Percentiles rank a stretch among this genome's conserved stretches.
Evolutionary conservation across 2,113 vertebrate species (phyloP).

Genomic region (Quiscalus mexicanus): DNA sequence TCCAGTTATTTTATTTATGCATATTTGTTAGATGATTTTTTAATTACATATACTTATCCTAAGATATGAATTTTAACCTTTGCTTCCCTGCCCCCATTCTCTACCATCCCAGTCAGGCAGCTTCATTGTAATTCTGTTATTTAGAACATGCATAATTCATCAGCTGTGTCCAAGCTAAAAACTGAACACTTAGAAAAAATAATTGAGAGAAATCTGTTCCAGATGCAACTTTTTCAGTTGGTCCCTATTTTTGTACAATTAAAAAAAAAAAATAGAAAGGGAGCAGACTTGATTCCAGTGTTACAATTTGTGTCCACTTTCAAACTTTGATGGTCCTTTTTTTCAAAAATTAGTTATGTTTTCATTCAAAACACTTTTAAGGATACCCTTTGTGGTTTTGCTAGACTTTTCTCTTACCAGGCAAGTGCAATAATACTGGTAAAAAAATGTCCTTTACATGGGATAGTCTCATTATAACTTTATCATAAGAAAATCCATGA

Average conservation of each 20-base stretch:
- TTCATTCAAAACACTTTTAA: background rate
- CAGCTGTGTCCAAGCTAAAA: background rate
- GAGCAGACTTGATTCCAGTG: background rate
- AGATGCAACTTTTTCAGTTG: background rate
- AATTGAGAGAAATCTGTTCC: background rate
- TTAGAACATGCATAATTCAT: background rate
- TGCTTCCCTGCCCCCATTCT: background rate
- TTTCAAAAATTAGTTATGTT: background rate
- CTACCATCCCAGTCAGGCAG: background rate
- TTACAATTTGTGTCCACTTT: background rate
- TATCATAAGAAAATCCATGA: background rate
- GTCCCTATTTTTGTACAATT: background rate
- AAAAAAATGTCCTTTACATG: background rate
- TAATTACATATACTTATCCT: background rate
- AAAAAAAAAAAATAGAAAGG: background rate
- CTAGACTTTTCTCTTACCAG: background rate
- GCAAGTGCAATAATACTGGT: background rate
- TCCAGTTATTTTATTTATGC: constrained; percentile 9
- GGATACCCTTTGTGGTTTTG: background rate
- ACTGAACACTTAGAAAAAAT: background rate
- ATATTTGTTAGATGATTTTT: constrained; percentile 5
- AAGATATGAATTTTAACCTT: background rate
- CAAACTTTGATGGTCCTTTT: background rate
- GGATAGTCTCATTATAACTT: background rate
- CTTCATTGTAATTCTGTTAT: background rate